Evolutionary conservation across 2,113 vertebrate species (phyloP), one percentile per base, ranked within the genome.

Genomic region (Clarias batrachus): DNA sequence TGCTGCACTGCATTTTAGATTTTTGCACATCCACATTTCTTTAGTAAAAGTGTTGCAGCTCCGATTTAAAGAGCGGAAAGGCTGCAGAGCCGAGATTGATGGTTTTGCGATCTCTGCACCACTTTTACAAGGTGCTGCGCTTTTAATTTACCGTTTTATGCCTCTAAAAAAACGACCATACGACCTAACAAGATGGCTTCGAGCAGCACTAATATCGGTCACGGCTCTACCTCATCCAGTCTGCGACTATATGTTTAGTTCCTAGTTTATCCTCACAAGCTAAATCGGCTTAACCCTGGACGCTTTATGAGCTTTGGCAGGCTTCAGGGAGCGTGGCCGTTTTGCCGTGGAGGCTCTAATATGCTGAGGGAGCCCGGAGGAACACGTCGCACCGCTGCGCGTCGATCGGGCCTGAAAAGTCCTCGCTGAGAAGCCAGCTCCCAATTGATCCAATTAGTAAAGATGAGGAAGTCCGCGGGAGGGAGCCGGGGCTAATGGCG

Each of bases 391-490:
- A n/a, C 80, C 79, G 83, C 74, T 82, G 52, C 3, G 23, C 70
- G 83, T 81, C 78, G 87, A 86, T 88, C 66, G 84, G 54, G 16
- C 21, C 81, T 33, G 82, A 87, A 81, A 86, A 41, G 70, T 65
- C 59, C 88, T 80, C 65, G 73, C 84, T 86, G 76, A 86, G 85
- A 82, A 89, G 65, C 89, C 57, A 83, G 60, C 82, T 87, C 84
- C 81, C 86, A 86, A 74, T 84, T 85, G 86, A 86, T 89, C 83
- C 86, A 89, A 89, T 91, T 91, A 90, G 70, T 17, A 65, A 12
- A 14, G 82, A 86, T 68, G 86, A 83, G 78, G 65, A 88, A 87
- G 82, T 54, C 87, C 60, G 87, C 56, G 33, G 82, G 78, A 71
- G 25, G 12, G 52, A 84, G 82, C 62, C 59, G 21, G 81, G 76